Percentiles rank a stretch among this genome's conserved stretches.
Conservation (phyloP, 2,888 invertebrate species). For the Pyrrhia umbra region DNA sequence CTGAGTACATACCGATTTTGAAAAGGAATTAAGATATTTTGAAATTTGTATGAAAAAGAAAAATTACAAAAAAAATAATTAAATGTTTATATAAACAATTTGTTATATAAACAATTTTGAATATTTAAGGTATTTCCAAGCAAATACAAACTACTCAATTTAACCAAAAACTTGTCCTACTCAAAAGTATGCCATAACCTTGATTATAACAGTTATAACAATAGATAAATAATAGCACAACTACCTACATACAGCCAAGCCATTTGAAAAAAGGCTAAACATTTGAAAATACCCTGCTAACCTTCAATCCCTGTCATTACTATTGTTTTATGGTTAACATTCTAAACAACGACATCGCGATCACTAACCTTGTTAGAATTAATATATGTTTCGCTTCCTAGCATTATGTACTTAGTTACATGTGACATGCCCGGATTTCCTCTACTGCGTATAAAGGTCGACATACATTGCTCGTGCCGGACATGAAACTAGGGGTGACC, state of each 20-base stretch:
- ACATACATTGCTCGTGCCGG: conserved; percentile 18
- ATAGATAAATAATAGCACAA: background rate
- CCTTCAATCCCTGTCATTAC: conserved; percentile 3
- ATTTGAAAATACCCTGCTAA: background rate
- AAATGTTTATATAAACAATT: too few species aligned
- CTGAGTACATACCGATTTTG: too few species aligned
- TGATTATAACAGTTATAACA: background rate
- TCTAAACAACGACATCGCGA: background rate
- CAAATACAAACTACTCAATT: background rate
- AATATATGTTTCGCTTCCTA: conserved; percentile 8
- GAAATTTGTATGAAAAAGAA: too few species aligned
- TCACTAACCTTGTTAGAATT: conserved; percentile 22
- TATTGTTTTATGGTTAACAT: conserved; percentile 14
- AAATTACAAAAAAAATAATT: too few species aligned
- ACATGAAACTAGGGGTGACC: conserved; percentile 20
- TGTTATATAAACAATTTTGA: too few species aligned
- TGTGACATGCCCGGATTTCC: conserved; percentile 39
- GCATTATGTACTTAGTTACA: conserved; percentile 21
- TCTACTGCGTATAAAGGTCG: conserved; percentile 48
- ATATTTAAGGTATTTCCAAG: too few species aligned
- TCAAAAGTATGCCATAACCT: background rate
- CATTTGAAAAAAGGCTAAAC: background rate
- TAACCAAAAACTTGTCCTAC: background rate
- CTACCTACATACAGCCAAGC: background rate
- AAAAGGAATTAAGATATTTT: too few species aligned